Evolutionary conservation across 2,113 vertebrate genomes (phyloP), one percentile per base, ranked within the genome.

Genomic region (Phalacrocorax pelagicus): DNA sequence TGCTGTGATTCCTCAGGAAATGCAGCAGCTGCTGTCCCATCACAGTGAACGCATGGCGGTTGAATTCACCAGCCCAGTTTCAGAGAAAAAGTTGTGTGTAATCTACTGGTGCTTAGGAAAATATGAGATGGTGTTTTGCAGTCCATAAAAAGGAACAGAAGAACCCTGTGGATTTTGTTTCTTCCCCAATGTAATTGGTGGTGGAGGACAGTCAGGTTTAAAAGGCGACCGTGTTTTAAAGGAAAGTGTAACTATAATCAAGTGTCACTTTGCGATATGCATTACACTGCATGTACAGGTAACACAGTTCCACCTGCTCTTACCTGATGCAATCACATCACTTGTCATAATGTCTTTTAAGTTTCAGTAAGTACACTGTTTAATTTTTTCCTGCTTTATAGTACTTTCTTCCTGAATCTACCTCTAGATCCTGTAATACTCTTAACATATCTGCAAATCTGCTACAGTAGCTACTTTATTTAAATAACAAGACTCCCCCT

Each of bases 391-490:
- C 86, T 96, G 86, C 97, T 97, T 96, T 95, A 82, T 74, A 96
- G 74, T 92, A 81, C 97, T 98, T 97, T 93, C 80, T 83, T 91
- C 91, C 93, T 93, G 98, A 98, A 96, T 97, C 97, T 95, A 92
- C 63, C 75, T 88, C 86, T 90, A 97, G 95, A 97, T 97, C 86
- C 86, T 92, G 67, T 98, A 98, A 98, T 98, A 96, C 96, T 98
- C 97, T 98, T 98, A 98, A 97, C 94, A 38, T 91, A 92, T 97
- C 97, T 97, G 88, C 83, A 96, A 98, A 96, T 96, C 94, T 97
- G 97, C 96, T 98, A 98, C 96, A 98, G 97, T 97, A 96, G 97
- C 95, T 96, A 97, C 96, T 97, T 98, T 97, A 97, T 98, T 98
- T 94, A 97, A 97, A 97, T 91, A 98, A 96, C 97, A 98, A 96